Evolutionary conservation across 2,888 invertebrate species (phyloP).

Genomic region (Parnassius mnemosyne): DNA sequence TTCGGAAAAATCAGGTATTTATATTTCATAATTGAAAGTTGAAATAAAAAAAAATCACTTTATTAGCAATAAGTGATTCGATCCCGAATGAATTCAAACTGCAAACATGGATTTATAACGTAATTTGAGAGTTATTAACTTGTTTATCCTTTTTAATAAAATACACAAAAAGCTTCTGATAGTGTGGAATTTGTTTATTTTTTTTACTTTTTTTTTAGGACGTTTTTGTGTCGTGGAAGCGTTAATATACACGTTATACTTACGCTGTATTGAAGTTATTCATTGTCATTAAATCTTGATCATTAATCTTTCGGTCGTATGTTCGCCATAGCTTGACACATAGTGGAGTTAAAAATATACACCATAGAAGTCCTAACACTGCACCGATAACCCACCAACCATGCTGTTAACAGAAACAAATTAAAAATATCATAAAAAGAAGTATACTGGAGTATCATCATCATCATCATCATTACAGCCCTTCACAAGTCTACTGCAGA

Average conservation of each 20-base stretch:
- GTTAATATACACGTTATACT: constrained; percentile 16
- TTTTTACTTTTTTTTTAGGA: too few species aligned
- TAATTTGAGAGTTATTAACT: constrained; percentile 6
- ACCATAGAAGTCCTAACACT: constrained; percentile 79
- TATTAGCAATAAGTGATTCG: background rate
- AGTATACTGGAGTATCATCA: too few species aligned
- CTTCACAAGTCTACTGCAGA: too few species aligned
- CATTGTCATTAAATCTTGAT: constrained; percentile 56
- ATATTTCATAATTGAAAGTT: too few species aligned
- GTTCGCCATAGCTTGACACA: constrained; percentile 79
- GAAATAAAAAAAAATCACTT: too few species aligned
- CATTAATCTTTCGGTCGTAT: constrained; percentile 68
- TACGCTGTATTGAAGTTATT: constrained; percentile 50
- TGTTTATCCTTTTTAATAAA: too few species aligned
- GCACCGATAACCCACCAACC: constrained; percentile 86
- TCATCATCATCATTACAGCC: too few species aligned
- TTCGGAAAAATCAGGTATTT: too few species aligned
- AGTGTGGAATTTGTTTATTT: too few species aligned
- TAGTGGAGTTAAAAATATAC: constrained; percentile 80
- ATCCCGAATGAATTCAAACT: constrained; percentile 5
- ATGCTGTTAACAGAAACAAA: constrained; percentile 66
- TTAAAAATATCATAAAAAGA: too few species aligned
- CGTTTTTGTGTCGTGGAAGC: too few species aligned
- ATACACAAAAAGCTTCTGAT: too few species aligned
- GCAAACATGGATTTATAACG: constrained; percentile 3